Evolutionary conservation across 35 echinoderm and acorn worm genomes (phyloP).

Genomic region (Diadema setosum): DNA sequence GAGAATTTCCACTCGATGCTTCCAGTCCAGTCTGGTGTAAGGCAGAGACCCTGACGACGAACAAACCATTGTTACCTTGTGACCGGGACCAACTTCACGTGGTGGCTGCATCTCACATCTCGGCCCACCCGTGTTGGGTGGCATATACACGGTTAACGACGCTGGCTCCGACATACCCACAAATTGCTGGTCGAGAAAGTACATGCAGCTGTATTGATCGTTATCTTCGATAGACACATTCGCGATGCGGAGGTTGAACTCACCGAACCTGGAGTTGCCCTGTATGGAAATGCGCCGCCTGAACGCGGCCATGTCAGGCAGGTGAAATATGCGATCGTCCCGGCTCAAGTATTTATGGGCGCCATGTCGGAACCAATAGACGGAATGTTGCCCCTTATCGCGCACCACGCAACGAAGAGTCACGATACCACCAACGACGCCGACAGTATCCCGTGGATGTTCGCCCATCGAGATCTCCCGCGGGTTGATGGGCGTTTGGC

Average conservation of each 20-base stretch:
- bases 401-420: slow-evolving; percentile 25
- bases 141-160: slow-evolving; percentile 19
- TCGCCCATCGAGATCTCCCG: not conserved
- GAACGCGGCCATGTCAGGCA: not conserved
- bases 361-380: slow-evolving; percentile 39
- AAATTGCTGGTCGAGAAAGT: slow-evolving; percentile 29
- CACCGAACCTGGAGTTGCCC: not conserved
- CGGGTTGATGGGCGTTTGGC: not conserved
- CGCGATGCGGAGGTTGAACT: slow-evolving; percentile 18
- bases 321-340: not conserved
- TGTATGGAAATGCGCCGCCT: slow-evolving; percentile 34
- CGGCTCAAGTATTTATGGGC: slow-evolving; percentile 43
- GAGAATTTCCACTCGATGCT: slow-evolving; percentile 36
- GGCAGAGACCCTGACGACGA: slow-evolving; percentile 18
- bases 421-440: not conserved
- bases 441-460: not conserved
- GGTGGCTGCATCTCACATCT: slow-evolving; percentile 34
- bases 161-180: slow-evolving; percentile 29
- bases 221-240: slow-evolving; percentile 21
- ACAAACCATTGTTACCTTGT: slow-evolving; percentile 32
- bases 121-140: not conserved
- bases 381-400: not conserved
- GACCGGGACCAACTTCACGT: slow-evolving; percentile 8
- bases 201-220: slow-evolving; percentile 38
- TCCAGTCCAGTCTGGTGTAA: slow-evolving; percentile 52